phyloP scores from a whole-genome alignment of 53 echinoderm and acorn worm species.

The Patiria pectinifera region DNA sequence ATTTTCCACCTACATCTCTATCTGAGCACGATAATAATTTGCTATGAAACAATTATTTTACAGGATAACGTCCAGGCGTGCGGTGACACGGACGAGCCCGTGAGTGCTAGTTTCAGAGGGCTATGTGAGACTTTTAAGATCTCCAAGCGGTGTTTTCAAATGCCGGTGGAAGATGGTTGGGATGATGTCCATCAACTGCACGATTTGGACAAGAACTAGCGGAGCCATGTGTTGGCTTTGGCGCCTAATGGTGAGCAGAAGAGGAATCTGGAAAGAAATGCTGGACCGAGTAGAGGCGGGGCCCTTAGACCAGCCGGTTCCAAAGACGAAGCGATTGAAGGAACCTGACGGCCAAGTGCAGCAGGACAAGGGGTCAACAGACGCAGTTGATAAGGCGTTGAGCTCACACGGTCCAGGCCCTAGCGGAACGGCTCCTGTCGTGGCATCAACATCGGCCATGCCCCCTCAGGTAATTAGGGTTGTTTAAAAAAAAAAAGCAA shows the following conservation, averaged over 20 bases:
- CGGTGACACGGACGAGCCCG: neutral
- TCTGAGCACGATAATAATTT: too few species aligned
- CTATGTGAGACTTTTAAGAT: constrained; percentile 4
- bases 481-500: too few species aligned
- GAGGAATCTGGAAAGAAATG: constrained; percentile 7
- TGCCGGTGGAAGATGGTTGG: constrained; percentile 14
- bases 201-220: neutral
- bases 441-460: too few species aligned
- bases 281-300: constrained; percentile 15
- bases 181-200: neutral
- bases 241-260: constrained; percentile 17
- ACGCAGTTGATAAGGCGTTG: too few species aligned
- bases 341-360: too few species aligned
- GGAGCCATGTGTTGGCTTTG: neutral
- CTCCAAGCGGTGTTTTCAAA: neutral
- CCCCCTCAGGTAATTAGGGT: too few species aligned
- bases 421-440: too few species aligned
- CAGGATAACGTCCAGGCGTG: too few species aligned
- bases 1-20: too few species aligned
- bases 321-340: neutral
- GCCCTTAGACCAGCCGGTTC: neutral
- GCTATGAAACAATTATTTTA: too few species aligned
- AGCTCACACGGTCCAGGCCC: too few species aligned
- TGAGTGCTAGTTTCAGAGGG: neutral
- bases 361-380: too few species aligned